Conservation (phyloP, 2,888 invertebrate species). For the Drosophila longiperda region DNA sequence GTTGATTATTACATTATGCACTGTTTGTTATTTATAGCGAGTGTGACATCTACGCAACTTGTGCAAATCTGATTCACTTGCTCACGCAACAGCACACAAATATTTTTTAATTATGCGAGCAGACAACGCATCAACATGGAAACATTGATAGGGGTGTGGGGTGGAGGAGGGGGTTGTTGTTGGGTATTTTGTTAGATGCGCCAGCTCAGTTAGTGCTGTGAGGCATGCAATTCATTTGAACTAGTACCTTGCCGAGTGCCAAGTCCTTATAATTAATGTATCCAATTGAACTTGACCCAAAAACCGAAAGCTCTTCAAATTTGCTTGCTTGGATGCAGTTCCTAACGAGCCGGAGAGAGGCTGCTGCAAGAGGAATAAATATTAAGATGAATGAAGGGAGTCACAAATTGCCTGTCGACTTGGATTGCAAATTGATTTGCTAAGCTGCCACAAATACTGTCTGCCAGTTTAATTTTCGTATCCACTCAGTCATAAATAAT, state of each 20-base stretch:
- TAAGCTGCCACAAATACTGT: slow-evolving; percentile 6
- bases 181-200: slow-evolving; percentile 2
- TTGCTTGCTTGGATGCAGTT: slow-evolving; percentile 35
- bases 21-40: slow-evolving; percentile 56
- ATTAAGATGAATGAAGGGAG: slow-evolving; percentile 5
- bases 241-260: slow-evolving; percentile 54
- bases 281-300: slow-evolving; percentile 78
- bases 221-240: slow-evolving; percentile 64
- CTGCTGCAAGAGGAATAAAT: slow-evolving; percentile 19
- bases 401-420: slow-evolving; percentile 15
- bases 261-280: slow-evolving; percentile 77
- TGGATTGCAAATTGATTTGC: slow-evolving; percentile 46
- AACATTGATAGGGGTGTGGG: neutral
- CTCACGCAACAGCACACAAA: slow-evolving; percentile 31
- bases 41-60: slow-evolving; percentile 62
- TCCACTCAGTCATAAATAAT: slow-evolving; percentile 27
- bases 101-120: slow-evolving; percentile 57
- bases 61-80: slow-evolving; percentile 44
- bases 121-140: slow-evolving; percentile 25
- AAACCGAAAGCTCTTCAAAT: slow-evolving; percentile 30
- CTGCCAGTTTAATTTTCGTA: slow-evolving; percentile 5
- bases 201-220: slow-evolving; percentile 54
- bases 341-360: slow-evolving; percentile 24
- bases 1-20: slow-evolving; percentile 49
- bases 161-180: too few species aligned